phyloP scores from a whole-genome alignment of 2,888 invertebrate genomes.

The Cosmia pyralina region DNA sequence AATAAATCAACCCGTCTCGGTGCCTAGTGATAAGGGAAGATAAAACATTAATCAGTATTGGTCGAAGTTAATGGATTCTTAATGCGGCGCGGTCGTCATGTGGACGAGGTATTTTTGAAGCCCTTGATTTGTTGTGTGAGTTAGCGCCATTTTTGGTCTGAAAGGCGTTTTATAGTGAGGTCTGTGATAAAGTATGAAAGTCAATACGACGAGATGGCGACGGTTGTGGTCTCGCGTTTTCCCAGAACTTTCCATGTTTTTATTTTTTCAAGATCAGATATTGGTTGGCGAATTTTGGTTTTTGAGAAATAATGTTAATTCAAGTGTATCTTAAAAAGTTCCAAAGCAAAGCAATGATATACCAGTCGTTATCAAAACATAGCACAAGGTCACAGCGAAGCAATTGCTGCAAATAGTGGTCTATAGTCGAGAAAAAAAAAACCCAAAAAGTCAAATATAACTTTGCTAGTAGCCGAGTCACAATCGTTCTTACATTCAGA shows the following conservation, averaged over 20 bases:
- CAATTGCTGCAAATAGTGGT: background rate
- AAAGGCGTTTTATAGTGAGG: background rate
- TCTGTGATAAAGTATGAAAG: background rate
- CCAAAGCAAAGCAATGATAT: background rate
- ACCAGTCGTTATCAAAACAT: background rate
- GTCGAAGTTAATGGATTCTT: constrained; percentile 79
- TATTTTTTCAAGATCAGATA: background rate
- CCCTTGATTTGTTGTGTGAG: constrained; percentile 51
- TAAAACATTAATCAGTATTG: constrained; percentile 80
- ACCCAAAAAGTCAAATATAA: background rate
- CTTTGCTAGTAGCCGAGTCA: background rate
- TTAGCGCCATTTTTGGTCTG: constrained; percentile 30
- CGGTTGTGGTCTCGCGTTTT: background rate
- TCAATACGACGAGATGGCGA: background rate
- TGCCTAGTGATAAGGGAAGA: constrained; percentile 75
- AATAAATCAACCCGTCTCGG: constrained; percentile 75
- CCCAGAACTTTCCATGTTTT: background rate
- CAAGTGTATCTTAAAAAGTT: background rate
- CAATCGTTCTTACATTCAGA: constrained; percentile 29
- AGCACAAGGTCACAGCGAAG: background rate
- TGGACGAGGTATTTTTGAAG: constrained; percentile 61
- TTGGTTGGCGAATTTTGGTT: background rate
- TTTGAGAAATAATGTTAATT: background rate
- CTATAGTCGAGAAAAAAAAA: background rate
- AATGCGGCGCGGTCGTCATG: constrained; percentile 74